phyloP scores from a whole-genome alignment of 2,113 vertebrate genomes.

The Thamnophis sirtalis region DNA sequence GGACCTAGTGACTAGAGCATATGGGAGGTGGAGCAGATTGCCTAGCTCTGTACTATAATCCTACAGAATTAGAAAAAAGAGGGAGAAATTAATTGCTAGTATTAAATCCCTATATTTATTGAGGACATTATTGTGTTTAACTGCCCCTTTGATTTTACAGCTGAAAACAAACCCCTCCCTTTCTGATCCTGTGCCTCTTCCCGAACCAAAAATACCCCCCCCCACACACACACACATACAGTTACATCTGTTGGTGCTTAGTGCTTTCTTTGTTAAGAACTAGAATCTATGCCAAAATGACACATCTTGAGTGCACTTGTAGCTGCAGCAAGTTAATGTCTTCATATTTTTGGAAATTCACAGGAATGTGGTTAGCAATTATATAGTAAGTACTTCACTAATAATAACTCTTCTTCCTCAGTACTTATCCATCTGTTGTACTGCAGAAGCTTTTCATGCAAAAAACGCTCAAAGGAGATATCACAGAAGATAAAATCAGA shows the following conservation, averaged over 20 bases:
- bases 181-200: background rate
- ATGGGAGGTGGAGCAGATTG: background rate
- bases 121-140: background rate
- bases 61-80: background rate
- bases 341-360: slow-evolving; percentile 15
- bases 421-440: slow-evolving; percentile 15
- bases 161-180: background rate
- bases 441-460: background rate
- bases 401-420: slow-evolving; percentile 15
- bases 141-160: background rate
- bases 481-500: background rate
- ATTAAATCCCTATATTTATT: background rate
- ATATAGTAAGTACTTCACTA: slow-evolving; percentile 2
- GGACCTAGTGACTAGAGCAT: background rate
- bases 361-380: slow-evolving; percentile 11
- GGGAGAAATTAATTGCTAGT: background rate
- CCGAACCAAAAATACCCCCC: background rate
- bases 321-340: background rate
- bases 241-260: background rate
- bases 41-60: background rate
- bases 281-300: background rate
- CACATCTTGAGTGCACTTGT: background rate
- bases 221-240: background rate
- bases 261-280: background rate
- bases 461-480: background rate